Conservation (phyloP, 1,140 invertebrate species). For the Hylyphantes graminicola region DNA sequence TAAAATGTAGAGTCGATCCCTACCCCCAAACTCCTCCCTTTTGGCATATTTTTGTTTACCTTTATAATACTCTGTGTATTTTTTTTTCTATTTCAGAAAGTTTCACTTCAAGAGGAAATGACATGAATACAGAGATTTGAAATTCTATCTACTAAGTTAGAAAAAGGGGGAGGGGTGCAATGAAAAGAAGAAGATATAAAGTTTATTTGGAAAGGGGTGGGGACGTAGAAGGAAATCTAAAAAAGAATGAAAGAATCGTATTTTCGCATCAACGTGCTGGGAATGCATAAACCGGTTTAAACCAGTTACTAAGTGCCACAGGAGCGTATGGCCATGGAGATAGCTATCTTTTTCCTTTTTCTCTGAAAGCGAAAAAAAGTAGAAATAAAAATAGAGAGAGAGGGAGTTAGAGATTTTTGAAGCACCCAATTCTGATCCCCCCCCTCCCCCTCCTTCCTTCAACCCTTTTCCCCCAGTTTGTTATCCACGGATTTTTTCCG, state of each 20-base stretch:
- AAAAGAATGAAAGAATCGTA: constrained; percentile 50
- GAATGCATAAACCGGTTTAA: constrained; percentile 60
- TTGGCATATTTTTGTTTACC: constrained; percentile 50
- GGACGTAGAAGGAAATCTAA: constrained; percentile 3
- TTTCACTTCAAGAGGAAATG: constrained; percentile 50
- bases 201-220: constrained; percentile 39
- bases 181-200: constrained; percentile 22
- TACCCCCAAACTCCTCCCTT: constrained; percentile 23
- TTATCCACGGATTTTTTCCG: constrained; percentile 57
- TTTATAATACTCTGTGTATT: constrained; percentile 51
- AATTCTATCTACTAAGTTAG: constrained; percentile 38
- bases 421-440: constrained; percentile 53
- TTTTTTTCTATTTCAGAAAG: constrained; percentile 37
- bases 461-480: constrained; percentile 49
- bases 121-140: constrained; percentile 58
- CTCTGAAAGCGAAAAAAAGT: constrained; percentile 26
- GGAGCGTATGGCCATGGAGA: constrained; percentile 54
- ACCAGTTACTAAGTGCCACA: constrained; percentile 59
- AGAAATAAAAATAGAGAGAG: constrained; percentile 35
- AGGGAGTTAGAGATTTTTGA: constrained; percentile 49
- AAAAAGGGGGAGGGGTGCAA: not conserved
- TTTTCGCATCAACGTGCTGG: constrained; percentile 60
- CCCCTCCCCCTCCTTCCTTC: not conserved
- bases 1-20: constrained; percentile 49
- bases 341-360: constrained; percentile 41